Conservation (phyloP, 2,888 invertebrate species). For the Platerodrilus igneus region DNA sequence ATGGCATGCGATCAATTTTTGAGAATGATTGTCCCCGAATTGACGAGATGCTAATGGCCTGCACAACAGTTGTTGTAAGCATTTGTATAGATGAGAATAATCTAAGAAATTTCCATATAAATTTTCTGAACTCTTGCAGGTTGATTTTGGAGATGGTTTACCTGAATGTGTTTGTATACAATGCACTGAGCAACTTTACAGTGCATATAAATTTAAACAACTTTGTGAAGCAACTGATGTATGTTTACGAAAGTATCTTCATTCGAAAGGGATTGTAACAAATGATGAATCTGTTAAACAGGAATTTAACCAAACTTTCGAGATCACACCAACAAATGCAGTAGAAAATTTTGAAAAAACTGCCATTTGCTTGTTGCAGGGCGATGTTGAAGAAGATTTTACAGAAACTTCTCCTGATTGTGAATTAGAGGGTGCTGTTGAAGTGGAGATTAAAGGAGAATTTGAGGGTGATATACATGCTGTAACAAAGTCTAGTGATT, state of each 20-base stretch:
- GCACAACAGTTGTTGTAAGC: conserved; percentile 46
- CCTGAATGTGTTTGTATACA: conserved; percentile 42
- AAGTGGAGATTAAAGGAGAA: conserved; percentile 22
- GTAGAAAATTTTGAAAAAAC: too few species aligned
- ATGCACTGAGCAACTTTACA: conserved; percentile 42
- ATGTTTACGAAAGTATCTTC: conserved; percentile 39
- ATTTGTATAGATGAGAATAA: too few species aligned
- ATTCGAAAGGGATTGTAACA: conserved; percentile 14
- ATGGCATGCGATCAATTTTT: conserved; percentile 43
- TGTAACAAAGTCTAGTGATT: too few species aligned
- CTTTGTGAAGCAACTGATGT: conserved; percentile 42
- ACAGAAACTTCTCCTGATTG: too few species aligned
- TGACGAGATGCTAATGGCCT: conserved; percentile 51
- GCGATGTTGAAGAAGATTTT: too few species aligned
- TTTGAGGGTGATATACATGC: conserved; percentile 16
- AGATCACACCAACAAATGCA: too few species aligned
- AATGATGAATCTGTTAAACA: conserved; percentile 23
- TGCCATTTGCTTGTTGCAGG: too few species aligned
- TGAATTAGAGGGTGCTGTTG: too few species aligned
- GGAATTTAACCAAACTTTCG: too few species aligned
- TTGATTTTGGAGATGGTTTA: conserved; percentile 43
- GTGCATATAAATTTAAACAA: conserved; percentile 42
- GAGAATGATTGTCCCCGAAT: conserved; percentile 44
- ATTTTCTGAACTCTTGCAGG: conserved; percentile 34
- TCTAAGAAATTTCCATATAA: conserved; percentile 6